Evolutionary conservation across 2,113 vertebrate genomes (phyloP).

Genomic region (Zootoca vivipara): DNA sequence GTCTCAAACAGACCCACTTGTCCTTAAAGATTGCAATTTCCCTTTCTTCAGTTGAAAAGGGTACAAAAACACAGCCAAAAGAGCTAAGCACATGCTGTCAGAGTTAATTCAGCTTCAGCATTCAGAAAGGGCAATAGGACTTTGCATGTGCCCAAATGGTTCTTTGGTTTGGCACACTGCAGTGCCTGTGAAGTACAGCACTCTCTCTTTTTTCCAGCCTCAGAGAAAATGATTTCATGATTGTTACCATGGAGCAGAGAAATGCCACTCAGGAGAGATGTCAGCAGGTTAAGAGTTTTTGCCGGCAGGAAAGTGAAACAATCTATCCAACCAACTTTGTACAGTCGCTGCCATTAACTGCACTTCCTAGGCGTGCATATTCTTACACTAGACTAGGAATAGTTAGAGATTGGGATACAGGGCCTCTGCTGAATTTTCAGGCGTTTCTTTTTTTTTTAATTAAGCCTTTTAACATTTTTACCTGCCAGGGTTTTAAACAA

Average conservation of each 20-base stretch:
- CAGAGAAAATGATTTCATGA: background rate
- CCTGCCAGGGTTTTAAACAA: background rate
- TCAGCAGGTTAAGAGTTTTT: slow-evolving; percentile 4
- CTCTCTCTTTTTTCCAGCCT: background rate
- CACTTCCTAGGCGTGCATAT: background rate
- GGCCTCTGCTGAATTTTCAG: background rate
- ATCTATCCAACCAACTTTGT: background rate
- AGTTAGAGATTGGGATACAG: background rate
- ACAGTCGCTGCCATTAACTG: background rate
- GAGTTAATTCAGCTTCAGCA: slow-evolving; percentile 5
- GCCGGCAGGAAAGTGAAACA: background rate
- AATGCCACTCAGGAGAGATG: slow-evolving; percentile 14
- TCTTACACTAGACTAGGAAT: background rate
- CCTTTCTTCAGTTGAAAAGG: background rate
- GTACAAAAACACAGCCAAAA: background rate
- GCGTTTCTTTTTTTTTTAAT: background rate
- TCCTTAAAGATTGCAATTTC: background rate
- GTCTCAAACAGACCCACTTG: background rate
- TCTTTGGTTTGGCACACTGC: background rate
- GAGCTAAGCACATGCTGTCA: slow-evolving; percentile 4
- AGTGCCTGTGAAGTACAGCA: background rate
- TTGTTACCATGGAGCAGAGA: background rate
- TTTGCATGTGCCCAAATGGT: background rate
- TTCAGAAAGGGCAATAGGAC: background rate
- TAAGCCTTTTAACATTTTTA: background rate